phyloP scores from a whole-genome alignment of 2,888 invertebrate species.

The Tuta absoluta region DNA sequence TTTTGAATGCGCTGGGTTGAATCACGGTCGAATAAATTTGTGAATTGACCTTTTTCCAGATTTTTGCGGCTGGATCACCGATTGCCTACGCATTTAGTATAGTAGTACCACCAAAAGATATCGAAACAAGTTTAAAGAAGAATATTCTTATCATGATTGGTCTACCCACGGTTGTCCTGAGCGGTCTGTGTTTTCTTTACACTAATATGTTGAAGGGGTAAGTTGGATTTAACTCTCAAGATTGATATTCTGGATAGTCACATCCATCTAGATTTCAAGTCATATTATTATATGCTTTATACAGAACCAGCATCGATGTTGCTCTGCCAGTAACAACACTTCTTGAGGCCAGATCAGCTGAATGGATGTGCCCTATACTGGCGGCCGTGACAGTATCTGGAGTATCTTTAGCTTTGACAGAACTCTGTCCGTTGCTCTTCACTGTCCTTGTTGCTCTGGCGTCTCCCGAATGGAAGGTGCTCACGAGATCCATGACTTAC shows the following conservation, averaged over 20 bases:
- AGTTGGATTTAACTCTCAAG: constrained; percentile 33
- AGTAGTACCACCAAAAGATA: constrained; percentile 57
- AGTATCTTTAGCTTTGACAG: constrained; percentile 82
- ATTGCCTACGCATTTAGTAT: constrained; percentile 71
- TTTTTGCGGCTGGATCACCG: constrained; percentile 73
- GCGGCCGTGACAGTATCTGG: constrained; percentile 82
- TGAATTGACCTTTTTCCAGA: constrained; percentile 47
- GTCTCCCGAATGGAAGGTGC: constrained; percentile 83
- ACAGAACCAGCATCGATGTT: constrained; percentile 79
- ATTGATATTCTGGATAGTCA: neutral
- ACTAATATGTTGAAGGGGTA: constrained; percentile 75
- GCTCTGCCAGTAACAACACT: constrained; percentile 82
- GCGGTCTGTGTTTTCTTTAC: constrained; percentile 69
- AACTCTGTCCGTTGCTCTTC: constrained; percentile 81
- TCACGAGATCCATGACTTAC: constrained; percentile 82
- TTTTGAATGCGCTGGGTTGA: neutral
- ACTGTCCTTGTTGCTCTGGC: constrained; percentile 79
- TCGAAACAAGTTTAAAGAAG: constrained; percentile 49
- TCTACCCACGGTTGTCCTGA: constrained; percentile 62
- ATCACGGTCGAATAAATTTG: neutral
- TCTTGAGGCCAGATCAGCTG: constrained; percentile 81
- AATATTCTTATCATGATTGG: constrained; percentile 63
- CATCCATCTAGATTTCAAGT: neutral
- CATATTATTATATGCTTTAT: constrained; percentile 1
- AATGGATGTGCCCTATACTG: constrained; percentile 82